phyloP scores from a whole-genome alignment of 2,113 vertebrate genomes.

The Lichenostomus cassidix region DNA sequence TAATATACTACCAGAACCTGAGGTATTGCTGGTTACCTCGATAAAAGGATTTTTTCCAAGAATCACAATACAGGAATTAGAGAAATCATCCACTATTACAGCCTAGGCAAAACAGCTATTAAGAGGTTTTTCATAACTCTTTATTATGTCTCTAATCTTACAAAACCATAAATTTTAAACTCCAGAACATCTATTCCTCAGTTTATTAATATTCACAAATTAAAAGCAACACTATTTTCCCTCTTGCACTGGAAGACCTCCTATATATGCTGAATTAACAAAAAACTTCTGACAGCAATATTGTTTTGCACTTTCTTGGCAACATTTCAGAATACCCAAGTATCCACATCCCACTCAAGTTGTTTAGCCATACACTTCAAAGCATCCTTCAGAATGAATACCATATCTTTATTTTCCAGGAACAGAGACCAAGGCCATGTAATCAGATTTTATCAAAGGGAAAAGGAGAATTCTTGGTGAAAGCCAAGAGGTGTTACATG shows the following conservation, averaged over 20 bases:
- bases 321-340: not conserved
- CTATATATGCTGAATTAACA: not conserved
- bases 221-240: not conserved
- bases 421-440: not conserved
- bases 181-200: not conserved
- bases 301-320: not conserved
- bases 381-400: not conserved
- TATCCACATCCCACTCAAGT: not conserved
- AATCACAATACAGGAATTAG: not conserved
- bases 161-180: not conserved
- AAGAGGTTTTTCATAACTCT: not conserved
- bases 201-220: not conserved
- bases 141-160: not conserved
- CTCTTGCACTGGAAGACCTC: not conserved
- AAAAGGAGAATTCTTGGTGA: not conserved
- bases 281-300: not conserved
- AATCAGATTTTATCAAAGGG: not conserved
- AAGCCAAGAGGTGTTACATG: not conserved
- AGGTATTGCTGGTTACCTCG: not conserved
- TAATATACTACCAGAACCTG: not conserved
- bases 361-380: not conserved
- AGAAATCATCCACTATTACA: not conserved
- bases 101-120: not conserved
- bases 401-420: not conserved
- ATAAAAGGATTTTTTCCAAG: not conserved